Evolutionary conservation across 2,797 vertebrate genomes (phyloP), one percentile per base, ranked within the genome.

Genomic region (Rhynchotus rufescens): DNA sequence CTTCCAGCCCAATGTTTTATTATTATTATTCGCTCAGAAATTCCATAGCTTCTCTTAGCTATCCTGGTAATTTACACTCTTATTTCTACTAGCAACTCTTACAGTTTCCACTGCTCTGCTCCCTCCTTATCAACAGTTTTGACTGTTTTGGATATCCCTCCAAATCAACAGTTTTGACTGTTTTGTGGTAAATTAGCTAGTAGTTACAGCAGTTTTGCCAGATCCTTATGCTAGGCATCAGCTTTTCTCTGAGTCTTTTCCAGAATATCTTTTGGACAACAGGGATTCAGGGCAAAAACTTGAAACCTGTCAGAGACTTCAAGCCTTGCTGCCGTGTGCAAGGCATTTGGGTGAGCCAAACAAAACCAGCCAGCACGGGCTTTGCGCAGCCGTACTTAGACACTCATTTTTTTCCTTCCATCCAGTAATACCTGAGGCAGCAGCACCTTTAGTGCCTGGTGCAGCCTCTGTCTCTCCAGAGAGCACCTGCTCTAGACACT

Each of bases 61-160:
- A 45, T n/a, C 52, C 51, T 5, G 19, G 26, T 16, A 15, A 28
- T 34, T 74, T 71, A 13, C 21, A 30, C 1, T 2, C 42, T 61
- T 8, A 28, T 9, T 52, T 74, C 23, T 26, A 23, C 57, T 20
- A 6, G n/a, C 34, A 26, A 20, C 65, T 19, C 1, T 2, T 57
- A 44, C 1, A 0, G 3, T 44, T 76, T 40, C 57, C 1, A 7
- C 44, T 3, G 6, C 44, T 20, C 14, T 1, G 9, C 20, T 21
- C 22, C 21, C 49, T 8, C 21, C 76, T 45, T 6, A 22, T 15
- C n/a, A 40, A 6, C 42, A 45, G 32, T 4, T 40, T 28, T 47
- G 16, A 28, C 56, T 26, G 4, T 78, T 64, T 65, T 28, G 23
- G 36, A 10, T 36, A 36, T 19, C 22, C 21, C 49, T 8, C 21